phyloP scores from a whole-genome alignment of 2,797 vertebrate genomes.

The Xenentodon cancila region DNA sequence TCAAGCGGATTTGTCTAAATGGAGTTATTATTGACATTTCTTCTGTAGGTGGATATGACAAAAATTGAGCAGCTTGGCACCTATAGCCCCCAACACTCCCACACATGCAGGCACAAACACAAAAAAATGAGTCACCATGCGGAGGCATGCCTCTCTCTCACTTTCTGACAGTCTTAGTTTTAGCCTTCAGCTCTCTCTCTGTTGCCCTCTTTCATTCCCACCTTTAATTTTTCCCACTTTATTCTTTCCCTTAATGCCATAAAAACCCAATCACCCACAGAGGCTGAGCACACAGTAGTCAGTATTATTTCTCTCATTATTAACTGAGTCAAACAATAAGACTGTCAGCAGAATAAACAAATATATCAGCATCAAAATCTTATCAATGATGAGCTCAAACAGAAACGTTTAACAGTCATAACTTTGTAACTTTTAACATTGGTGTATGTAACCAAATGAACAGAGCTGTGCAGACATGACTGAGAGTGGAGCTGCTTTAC shows the following conservation, averaged over 20 bases:
- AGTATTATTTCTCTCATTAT: slow-evolving; percentile 26
- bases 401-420: background rate
- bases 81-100: slow-evolving; percentile 75
- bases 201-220: slow-evolving; percentile 60
- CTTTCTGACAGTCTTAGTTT: slow-evolving; percentile 54
- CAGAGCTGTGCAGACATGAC: no score
- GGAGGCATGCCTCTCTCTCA: slow-evolving; percentile 67
- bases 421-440: background rate
- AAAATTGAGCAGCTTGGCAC: slow-evolving; percentile 76
- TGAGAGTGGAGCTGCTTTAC: no score
- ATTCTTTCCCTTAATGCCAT: slow-evolving; percentile 32
- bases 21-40: slow-evolving; percentile 75
- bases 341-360: slow-evolving; percentile 1
- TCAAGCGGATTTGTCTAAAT: slow-evolving; percentile 73
- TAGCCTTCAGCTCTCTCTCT: slow-evolving; percentile 49
- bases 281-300: slow-evolving; percentile 21
- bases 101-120: slow-evolving; percentile 76
- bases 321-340: background rate
- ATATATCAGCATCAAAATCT: slow-evolving; percentile 4
- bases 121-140: slow-evolving; percentile 80
- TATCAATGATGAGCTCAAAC: slow-evolving; percentile 3
- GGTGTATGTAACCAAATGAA: no score
- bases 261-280: slow-evolving; percentile 25
- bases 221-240: slow-evolving; percentile 50
- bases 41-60: slow-evolving; percentile 78